phyloP scores from a whole-genome alignment of 2,888 invertebrate species.

The Euproctis similis region DNA sequence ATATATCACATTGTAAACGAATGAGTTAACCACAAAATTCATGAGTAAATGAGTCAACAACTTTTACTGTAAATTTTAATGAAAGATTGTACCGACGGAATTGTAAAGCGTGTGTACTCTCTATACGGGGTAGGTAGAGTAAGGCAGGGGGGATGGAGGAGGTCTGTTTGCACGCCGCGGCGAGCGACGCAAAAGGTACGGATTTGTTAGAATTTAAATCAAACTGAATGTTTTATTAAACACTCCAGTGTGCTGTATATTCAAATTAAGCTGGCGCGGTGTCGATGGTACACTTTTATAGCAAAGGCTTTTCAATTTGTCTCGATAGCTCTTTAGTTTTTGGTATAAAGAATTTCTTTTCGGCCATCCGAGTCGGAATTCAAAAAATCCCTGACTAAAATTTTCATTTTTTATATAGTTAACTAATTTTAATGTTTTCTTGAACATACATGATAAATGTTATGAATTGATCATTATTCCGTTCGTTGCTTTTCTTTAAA shows the following conservation, averaged over 20 bases:
- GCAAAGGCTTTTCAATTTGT: conserved; percentile 28
- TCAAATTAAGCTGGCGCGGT: conserved; percentile 72
- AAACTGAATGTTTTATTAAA: conserved; percentile 74
- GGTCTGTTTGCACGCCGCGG: conserved; percentile 64
- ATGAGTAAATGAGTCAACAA: conserved; percentile 27
- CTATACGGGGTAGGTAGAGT: too few species aligned
- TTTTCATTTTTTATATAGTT: too few species aligned
- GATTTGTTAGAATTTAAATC: conserved; percentile 71
- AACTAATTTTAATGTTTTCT: too few species aligned
- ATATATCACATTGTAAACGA: conserved; percentile 3
- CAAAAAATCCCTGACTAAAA: too few species aligned
- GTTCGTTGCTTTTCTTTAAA: too few species aligned
- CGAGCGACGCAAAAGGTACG: conserved; percentile 66
- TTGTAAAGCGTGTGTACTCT: conserved; percentile 34
- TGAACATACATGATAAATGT: too few species aligned
- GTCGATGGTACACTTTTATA: conserved; percentile 33
- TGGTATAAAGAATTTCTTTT: too few species aligned
- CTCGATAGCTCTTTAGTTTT: too few species aligned
- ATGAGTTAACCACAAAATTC: conserved; percentile 7
- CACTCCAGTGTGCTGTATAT: conserved; percentile 65
- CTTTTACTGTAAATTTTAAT: conserved; percentile 43
- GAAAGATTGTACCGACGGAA: conserved; percentile 28
- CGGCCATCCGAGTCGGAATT: too few species aligned
- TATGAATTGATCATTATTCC: too few species aligned
- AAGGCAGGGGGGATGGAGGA: conserved; percentile 43